Base-by-base conservation (phyloP, 2,888 invertebrate genomes). In the Ectemnius lituratus region DNA sequence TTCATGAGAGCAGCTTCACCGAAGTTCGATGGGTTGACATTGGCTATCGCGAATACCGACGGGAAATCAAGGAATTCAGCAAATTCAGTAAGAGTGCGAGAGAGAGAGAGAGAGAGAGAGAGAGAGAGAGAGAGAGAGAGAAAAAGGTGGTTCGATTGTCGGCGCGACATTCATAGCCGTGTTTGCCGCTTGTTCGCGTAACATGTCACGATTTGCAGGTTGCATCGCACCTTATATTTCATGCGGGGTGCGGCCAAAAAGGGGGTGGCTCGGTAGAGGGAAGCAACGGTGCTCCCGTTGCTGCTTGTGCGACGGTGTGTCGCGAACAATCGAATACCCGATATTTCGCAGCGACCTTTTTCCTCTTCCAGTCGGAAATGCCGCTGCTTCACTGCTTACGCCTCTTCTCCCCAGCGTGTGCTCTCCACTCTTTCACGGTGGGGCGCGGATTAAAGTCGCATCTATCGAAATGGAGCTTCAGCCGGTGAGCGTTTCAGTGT, bases 331-430 rank as follows among this genome's bases (percentile, higher is more conserved):
- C 45, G 62, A 20, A 60, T 57, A 47, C 18, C 23, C 56, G 45
- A 63, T 63, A 52, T 63, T 63, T 56, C 63, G 23, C 16, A 4
- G 52, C n/a, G 47, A 46, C 47, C 62, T 62, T 47, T 62, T 23
- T 18, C 16, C n/a, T 18, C 14, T 1, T 47, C 4, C 62, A 20
- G 23, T 4, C 49, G 62, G 46, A 47, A 14, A 5, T 20, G 27
- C 14, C 11, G 20, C 13, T 23, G 18, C 57, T 23, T 4, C 23
- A 23, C 20, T 27, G 52, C 69, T 62, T 69, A 75, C 52, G 37
- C 37, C 59, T 57, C 20, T 58, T 20, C 27, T n/a, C 46, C 23
- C 27, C 59, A 62, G 8, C 59, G 59, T 56, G 27, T 60, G 28
- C 27, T 52, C 60, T 49, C 8, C 58, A 28, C 37, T 37, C 37